A percentile compares a stretch with the other conserved stretches of the same genome.
phyloP scores from a whole-genome alignment of 2,797 vertebrate species.

The Anableps anableps region DNA sequence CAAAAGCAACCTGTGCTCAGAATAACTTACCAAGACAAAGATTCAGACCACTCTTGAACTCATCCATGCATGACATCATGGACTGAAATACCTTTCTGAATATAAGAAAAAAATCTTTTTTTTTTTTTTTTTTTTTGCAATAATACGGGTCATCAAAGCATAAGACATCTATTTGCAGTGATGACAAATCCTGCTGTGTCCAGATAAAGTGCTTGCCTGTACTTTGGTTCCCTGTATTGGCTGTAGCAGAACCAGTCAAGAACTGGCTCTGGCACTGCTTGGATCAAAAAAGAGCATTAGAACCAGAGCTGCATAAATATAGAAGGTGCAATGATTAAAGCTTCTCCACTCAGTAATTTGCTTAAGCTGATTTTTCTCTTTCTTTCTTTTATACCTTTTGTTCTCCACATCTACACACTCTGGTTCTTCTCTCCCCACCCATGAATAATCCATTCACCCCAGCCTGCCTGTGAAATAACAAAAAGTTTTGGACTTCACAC shows the following conservation, averaged over 20 bases:
- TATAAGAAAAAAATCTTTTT: neutral
- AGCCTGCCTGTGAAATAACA: constrained; percentile 49
- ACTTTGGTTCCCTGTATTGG: neutral
- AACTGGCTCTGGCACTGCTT: neutral
- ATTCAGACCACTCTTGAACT: neutral
- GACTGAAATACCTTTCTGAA: neutral
- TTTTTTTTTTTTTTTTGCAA: neutral
- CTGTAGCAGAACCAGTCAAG: neutral
- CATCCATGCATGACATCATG: neutral
- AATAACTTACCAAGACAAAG: neutral
- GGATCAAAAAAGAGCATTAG: constrained; percentile 20
- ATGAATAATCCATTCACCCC: constrained; percentile 60
- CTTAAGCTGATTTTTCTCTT: neutral
- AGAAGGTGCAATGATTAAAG: constrained; percentile 25
- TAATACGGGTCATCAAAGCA: neutral
- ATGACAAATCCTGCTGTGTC: neutral
- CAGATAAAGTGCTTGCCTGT: neutral
- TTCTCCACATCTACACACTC: constrained; percentile 3
- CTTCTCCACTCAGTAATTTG: constrained; percentile 6
- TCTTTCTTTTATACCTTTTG: neutral
- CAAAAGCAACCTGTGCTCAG: neutral
- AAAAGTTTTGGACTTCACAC: constrained; percentile 34
- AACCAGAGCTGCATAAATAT: constrained; percentile 19
- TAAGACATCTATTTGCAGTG: neutral
- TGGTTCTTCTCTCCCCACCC: constrained; percentile 33